Evolutionary conservation across 1,140 invertebrate species (phyloP), one percentile per base, ranked within the genome.

Genomic region (Drosophila malerkotliana): DNA sequence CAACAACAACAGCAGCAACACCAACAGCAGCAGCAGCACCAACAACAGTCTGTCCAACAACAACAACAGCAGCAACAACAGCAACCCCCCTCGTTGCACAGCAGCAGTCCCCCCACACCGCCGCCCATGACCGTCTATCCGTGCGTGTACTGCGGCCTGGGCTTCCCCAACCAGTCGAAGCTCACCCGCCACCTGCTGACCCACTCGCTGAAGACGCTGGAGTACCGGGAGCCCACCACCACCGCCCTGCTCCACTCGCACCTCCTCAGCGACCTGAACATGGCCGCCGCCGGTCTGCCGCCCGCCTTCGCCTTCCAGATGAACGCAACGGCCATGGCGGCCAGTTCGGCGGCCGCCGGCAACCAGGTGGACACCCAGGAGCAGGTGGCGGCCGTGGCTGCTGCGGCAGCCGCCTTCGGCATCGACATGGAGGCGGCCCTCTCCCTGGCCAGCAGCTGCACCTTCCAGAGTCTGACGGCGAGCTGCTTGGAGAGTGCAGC

Each of bases 161-260:
- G 95, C 90, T 97, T 97, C 92, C 96, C 96, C 74, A 96, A 96
- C 91, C 96, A 97, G 94, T 97, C 95, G 94, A 97, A 97, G 94
- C 93, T 97, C 91, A 97, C 96, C 82, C 93, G 96, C 90, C 96
- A 97, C 93, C 96, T 97, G 92, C 94, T 97, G 82, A 96, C 95
- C 91, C 96, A 97, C 93, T 96, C 95, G 87, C 94, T 97, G 92
- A 96, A 97, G 93, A 95, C 96, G 76, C 94, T 96, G 88, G 97
- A 97, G 94, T 97, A 96, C 92, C 94, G 96, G 73, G 96, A 97
- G 82, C 95, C 94, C 82, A 28, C 79, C 14, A 49, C 75, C 3
- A 72, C 81, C 51, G 95, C 93, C 78, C 94, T 93, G 75, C 93
- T 92, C 60, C 93, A 92, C 79, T 92, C 69, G 64, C 83, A 88